These are phyloP conservation scores for Cavia porcellus DNA, from an alignment of 2,113 vertebrate species.

Conservation along the genomic window DNA sequence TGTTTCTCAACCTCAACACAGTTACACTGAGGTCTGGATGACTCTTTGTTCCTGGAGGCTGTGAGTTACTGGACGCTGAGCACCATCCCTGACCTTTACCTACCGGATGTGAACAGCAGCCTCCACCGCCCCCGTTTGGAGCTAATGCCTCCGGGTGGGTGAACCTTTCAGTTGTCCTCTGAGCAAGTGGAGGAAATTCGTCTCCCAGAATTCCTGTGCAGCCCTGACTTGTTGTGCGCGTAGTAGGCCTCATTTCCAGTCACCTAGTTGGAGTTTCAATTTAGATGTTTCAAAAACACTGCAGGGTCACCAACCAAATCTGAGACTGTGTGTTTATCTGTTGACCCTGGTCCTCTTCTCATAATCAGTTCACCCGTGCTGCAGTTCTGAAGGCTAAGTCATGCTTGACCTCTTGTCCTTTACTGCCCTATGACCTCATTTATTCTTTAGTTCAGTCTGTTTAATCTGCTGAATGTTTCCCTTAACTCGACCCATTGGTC, in stretches of 20 bases:
- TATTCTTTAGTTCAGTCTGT: not conserved
- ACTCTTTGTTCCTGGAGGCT: not conserved
- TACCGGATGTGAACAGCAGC: not conserved
- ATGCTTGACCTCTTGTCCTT: not conserved
- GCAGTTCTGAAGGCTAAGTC: not conserved
- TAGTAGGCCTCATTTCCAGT: not conserved
- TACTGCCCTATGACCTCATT: not conserved
- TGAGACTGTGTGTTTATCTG: not conserved
- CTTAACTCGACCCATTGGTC: not conserved
- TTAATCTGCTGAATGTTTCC: not conserved
- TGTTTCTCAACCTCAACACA: not conserved
- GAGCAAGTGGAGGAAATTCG: not conserved
- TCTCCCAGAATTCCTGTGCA: not conserved
- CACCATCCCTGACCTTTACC: not conserved
- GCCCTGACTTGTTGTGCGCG: not conserved
- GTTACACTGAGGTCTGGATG: not conserved
- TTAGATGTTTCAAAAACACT: conserved; percentile 20
- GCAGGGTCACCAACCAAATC: not conserved
- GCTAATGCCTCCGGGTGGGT: not conserved
- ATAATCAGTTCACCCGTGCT: not conserved
- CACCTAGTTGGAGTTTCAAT: not conserved
- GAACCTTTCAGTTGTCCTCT: not conserved
- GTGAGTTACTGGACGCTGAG: not conserved
- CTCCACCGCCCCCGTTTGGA: not conserved
- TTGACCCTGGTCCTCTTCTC: not conserved